phyloP scores from a whole-genome alignment of 2,888 invertebrate species.

The Euplexia lucipara region DNA sequence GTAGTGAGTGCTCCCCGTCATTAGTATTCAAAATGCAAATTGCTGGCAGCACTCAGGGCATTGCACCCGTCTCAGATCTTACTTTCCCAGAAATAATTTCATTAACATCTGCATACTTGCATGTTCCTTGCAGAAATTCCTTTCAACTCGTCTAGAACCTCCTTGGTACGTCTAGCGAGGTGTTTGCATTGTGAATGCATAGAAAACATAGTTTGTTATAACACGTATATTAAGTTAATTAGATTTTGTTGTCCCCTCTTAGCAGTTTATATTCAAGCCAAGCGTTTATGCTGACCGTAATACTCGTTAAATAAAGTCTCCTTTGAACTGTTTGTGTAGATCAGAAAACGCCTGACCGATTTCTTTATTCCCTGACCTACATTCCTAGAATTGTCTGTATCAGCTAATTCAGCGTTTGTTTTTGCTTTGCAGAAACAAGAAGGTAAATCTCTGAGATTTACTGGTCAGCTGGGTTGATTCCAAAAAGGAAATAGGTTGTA shows the following conservation, averaged over 20 bases:
- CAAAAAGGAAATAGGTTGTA: no score
- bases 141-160: constrained; percentile 76
- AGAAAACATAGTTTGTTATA: constrained; percentile 54
- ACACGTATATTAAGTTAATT: constrained; percentile 52
- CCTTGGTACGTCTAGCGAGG: constrained; percentile 60
- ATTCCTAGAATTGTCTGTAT: constrained; percentile 42
- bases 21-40: constrained; percentile 90
- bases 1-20: constrained; percentile 79
- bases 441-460: constrained; percentile 12
- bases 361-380: constrained; percentile 58
- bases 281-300: constrained; percentile 46
- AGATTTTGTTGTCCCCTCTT: constrained; percentile 32
- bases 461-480: neutral
- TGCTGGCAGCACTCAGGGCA: constrained; percentile 83
- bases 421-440: constrained; percentile 40
- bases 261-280: constrained; percentile 12
- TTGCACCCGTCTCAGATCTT: constrained; percentile 86
- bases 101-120: constrained; percentile 87
- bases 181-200: constrained; percentile 56
- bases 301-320: constrained; percentile 45
- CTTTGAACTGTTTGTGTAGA: constrained; percentile 54
- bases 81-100: constrained; percentile 90
- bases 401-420: constrained; percentile 48
- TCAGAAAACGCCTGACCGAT: constrained; percentile 52
- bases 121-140: constrained; percentile 78